Base-by-base conservation (phyloP, 2,113 vertebrate genomes). In the Rissa tridactyla region DNA sequence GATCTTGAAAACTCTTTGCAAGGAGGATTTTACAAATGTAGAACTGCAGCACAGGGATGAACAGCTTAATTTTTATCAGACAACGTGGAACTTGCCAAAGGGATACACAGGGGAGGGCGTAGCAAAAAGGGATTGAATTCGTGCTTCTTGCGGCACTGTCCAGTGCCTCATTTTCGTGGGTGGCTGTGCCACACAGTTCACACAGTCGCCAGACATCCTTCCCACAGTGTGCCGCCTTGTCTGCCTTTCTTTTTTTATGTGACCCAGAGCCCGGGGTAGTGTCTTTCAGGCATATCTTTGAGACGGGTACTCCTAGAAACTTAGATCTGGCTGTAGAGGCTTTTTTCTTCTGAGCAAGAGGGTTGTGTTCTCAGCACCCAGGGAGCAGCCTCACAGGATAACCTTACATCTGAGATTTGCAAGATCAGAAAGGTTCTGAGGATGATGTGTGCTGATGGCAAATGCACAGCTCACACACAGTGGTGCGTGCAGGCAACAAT, bases 91-190 rank as follows among this genome's bases (percentile, higher is more conserved):
- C 32, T 51, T 73, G 73, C 69, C 70, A 42, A 51, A 64, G 77
- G 68, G 49, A 30, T 34, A 8, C 78, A 11, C 44, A 26, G 55
- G 77, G 65, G 60, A 82, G 36, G 0, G 2, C 2, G 0, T 3
- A 20, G 65, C 66, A 70, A 38, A 54, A 62, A 82, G 42, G 57
- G 36, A 34, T 11, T 49, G 52, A 70, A 51, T 78, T 62, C 6
- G 4, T 66, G 76, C 76, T 72, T 22, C 27, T 52, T 72, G 75
- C 66, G 64, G 61, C 22, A 18, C 61, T 79, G 72, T 26, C 55
- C 73, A 55, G 51, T 27, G 81, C 54, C 65, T 86, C 40, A 2
- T 54, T 69, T 78, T 51, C 70, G 62, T 49, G 77, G 40, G 32
- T 60, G 66, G 23, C 21, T 60, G 85, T 92, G 85, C 82, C 66